Base-by-base conservation (phyloP, 2,888 invertebrate species). In the Mellilla xanthometata region DNA sequence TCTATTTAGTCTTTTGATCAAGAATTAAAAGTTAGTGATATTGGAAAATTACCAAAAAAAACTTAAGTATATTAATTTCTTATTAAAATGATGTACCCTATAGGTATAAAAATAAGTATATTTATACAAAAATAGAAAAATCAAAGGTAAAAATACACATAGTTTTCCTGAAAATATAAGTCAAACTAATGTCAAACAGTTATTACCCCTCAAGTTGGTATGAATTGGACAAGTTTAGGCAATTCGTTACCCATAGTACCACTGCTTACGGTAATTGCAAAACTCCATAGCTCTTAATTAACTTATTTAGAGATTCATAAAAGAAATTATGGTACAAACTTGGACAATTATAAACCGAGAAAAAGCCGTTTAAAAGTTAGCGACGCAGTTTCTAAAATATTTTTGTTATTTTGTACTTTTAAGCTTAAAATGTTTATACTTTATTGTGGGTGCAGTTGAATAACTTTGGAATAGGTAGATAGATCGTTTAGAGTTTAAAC, bases 291-390 rank as follows among this genome's bases (percentile, higher is more conserved):
- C 76, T 76, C 76, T 85, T 84, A 81, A 85, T 86, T 81, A 84
- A 83, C 80, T 77, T 81, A 81, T 84, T 85, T 81, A 75, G 71
- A 76, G 76, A 80, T 83, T 78, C 78, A 76, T 78, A 79, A 54
- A 86, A 81, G 80, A 83, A 83, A 82, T 86, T 87, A 86, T 77
- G 75, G 72, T 70, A 62, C 69, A 78, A 85, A 86, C 81, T 88
- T 87, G 77, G 61, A 65, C 80, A 86, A 85, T 86, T 87, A 85
- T 73, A 78, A 74, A 62, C 64, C 60, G 60, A 54, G 50, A 62
- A 73, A 76, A 76, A 67, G 74, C 73, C 72, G 70, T 50, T 53
- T 53, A 19, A 48, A 52, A 52, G 43, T 49, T 49, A 38, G 34
- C 40, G 49, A 48, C 47, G 43, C 50, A 52, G 51, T 54, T 35